Evolutionary conservation across 2,113 vertebrate genomes (phyloP).

Genomic region (Azemiops feae): DNA sequence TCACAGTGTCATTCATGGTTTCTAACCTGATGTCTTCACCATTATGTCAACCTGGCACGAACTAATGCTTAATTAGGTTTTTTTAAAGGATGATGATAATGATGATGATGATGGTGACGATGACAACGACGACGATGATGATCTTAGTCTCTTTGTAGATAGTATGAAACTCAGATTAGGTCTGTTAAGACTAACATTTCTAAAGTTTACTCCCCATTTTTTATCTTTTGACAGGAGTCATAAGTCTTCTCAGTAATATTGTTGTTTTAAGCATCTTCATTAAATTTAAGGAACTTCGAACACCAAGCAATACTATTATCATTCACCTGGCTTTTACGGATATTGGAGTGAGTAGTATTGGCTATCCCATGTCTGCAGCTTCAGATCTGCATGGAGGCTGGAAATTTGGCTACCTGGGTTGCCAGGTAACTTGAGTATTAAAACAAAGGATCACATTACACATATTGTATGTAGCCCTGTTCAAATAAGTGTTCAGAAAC

Average conservation of each 20-base stretch:
- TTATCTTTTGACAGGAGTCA: conserved; percentile 74
- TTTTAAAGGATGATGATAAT: neutral
- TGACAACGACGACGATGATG: neutral
- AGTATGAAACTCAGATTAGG: neutral
- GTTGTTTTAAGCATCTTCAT: conserved; percentile 91
- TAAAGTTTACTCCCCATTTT: conserved; percentile 32
- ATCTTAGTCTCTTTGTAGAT: conserved; percentile 12
- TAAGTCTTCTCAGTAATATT: conserved; percentile 92
- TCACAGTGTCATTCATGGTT: neutral
- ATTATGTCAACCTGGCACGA: neutral
- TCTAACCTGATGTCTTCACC: too few relatives aligned
- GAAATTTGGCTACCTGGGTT: conserved; percentile 92
- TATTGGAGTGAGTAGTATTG: conserved; percentile 92
- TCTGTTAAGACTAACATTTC: neutral
- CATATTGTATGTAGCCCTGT: neutral
- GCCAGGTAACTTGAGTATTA: conserved; percentile 79
- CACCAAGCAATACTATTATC: conserved; percentile 92
- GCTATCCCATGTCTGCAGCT: conserved; percentile 98
- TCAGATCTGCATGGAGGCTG: conserved; percentile 94
- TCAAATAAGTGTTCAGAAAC: neutral
- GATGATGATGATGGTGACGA: too few relatives aligned
- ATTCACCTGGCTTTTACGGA: conserved; percentile 95
- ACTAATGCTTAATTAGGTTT: neutral
- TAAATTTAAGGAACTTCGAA: conserved; percentile 91
- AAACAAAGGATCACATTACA: neutral